Evolutionary conservation across 1,140 invertebrate species (phyloP).

Genomic region (Latrodectus geometricus): DNA sequence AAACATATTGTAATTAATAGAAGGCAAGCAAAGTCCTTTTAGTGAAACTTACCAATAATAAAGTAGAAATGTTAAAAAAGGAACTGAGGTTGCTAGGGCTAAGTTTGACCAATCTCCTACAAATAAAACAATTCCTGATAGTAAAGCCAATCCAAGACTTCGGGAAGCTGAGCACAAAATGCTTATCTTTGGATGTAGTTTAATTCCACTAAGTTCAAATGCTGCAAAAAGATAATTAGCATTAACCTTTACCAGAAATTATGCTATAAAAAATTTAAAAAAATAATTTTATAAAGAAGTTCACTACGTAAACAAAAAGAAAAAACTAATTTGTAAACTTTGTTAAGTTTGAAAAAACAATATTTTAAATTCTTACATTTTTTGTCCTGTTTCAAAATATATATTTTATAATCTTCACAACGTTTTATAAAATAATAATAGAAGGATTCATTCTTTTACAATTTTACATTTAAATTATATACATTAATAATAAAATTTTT

Average conservation of each 20-base stretch:
- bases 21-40: neutral
- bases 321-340: too few relatives aligned
- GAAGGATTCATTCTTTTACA: too few relatives aligned
- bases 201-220: slow-evolving; percentile 82
- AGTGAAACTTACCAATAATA: slow-evolving; percentile 79
- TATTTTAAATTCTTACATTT: too few relatives aligned
- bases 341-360: too few relatives aligned
- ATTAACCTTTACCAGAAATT: neutral
- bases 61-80: slow-evolving; percentile 84
- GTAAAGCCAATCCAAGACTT: slow-evolving; percentile 78
- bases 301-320: too few relatives aligned
- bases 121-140: slow-evolving; percentile 81
- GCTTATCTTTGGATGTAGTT: slow-evolving; percentile 78
- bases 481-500: too few relatives aligned
- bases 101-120: slow-evolving; percentile 83
- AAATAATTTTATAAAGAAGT: neutral
- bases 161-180: slow-evolving; percentile 83
- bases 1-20: neutral
- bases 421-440: too few relatives aligned
- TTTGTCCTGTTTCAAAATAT: too few relatives aligned
- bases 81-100: slow-evolving; percentile 82
- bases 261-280: too few relatives aligned
- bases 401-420: too few relatives aligned
- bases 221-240: slow-evolving; percentile 72
- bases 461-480: too few relatives aligned